Base-by-base conservation (phyloP, 2,113 vertebrate species). In the Jaculus jaculus region DNA sequence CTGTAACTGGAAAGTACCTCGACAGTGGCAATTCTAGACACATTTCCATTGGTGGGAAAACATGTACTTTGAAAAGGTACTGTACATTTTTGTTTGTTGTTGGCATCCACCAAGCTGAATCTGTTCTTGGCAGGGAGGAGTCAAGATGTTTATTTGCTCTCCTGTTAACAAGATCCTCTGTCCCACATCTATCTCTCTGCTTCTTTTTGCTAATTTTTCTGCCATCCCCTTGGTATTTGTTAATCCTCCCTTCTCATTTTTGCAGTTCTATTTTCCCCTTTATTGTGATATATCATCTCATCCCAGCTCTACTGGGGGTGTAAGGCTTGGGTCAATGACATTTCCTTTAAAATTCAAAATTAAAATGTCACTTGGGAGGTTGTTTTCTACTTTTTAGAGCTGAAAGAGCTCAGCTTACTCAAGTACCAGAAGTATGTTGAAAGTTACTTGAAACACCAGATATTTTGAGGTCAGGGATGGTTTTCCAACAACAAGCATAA, bases 41-140 rank as follows among this genome's bases (percentile, higher is more conserved):
- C 81, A 98, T 99, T 97, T 99, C 98, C n/a, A 97, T 99, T 82
- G 99, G 99, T 85, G 98, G 97, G 39, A 97, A 98, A 16, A 97
- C 91, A n/a, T 99, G 99, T 96, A 98, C 96, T 78, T 98, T 99
- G 90, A 98, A 98, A 98, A 99, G 99, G 99, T 99, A 96, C 95
- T 51, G 42, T 96, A n/a, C 34, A 88, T 88, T 88, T 86, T 72
- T 12, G 7, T 74, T 87, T 94, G 93, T 73, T 81, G 16, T 92
- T 89, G 34, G 34, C 11, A 58, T 91, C 58, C 39, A 3, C 85
- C n/a, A 79, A 69, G 11, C 86, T 71, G 17, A 8, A 78, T 91
- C 18, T 77, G 15, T 65, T 30, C 10, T 65, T 65, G 54, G 4
- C 39, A 21, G 21, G 37, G 30, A 81, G 82, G 85, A 87, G 30